A percentile compares a stretch with the other conserved stretches of the same genome.
Evolutionary conservation across 2,113 vertebrate genomes (phyloP).

Genomic region (Thamnophis sirtalis): DNA sequence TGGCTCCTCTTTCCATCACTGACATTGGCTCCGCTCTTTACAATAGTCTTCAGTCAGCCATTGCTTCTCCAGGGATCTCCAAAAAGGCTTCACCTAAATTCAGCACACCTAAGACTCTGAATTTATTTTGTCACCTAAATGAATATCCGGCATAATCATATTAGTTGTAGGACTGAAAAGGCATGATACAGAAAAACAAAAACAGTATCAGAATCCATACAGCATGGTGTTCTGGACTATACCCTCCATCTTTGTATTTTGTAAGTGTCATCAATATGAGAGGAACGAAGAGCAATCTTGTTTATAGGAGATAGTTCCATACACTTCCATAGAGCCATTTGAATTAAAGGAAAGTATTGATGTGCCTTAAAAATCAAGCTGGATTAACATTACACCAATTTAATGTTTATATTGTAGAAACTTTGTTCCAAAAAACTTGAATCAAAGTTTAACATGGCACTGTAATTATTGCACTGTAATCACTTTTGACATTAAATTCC

Average conservation of each 20-base stretch:
- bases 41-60: not conserved
- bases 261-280: not conserved
- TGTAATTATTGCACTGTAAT: not conserved
- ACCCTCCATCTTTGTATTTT: not conserved
- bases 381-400: not conserved
- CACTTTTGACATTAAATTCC: not conserved
- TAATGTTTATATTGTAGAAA: not conserved
- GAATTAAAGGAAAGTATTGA: not conserved
- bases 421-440: not conserved
- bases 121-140: not conserved
- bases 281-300: not conserved
- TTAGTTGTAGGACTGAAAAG: not conserved
- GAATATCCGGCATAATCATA: not conserved
- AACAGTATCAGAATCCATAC: not conserved
- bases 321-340: not conserved
- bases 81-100: not conserved
- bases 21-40: not conserved
- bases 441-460: not conserved
- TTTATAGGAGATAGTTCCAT: not conserved
- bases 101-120: not conserved
- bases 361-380: not conserved
- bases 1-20: not conserved
- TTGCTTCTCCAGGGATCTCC: not conserved
- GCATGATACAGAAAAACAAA: not conserved
- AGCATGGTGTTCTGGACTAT: not conserved